A percentile compares a stretch with the other conserved stretches of the same genome.
These are phyloP conservation scores for Fulica atra DNA, from an alignment of 2,113 vertebrate species.

Conservation along the genomic window DNA sequence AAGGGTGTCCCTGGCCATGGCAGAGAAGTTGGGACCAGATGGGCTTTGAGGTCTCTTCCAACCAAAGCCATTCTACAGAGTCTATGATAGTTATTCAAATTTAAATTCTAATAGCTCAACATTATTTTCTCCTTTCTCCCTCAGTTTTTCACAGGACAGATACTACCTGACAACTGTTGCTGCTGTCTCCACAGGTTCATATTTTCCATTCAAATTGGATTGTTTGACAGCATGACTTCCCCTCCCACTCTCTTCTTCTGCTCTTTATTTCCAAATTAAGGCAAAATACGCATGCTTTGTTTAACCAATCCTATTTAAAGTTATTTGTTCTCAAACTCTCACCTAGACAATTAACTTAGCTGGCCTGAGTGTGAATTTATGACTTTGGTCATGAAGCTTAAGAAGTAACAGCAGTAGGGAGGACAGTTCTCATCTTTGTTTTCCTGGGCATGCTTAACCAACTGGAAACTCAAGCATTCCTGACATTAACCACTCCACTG, in stretches of 20 bases:
- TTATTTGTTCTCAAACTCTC: not conserved
- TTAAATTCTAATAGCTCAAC: not conserved
- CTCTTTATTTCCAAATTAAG: conserved; percentile 21
- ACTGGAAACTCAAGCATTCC: not conserved
- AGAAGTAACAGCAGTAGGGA: not conserved
- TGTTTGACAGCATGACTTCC: not conserved
- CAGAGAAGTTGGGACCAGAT: too few species aligned
- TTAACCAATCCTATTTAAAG: not conserved
- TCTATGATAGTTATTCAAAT: not conserved
- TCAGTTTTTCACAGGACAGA: not conserved
- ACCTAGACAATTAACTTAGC: not conserved
- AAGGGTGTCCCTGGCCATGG: too few species aligned
- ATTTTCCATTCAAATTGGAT: not conserved
- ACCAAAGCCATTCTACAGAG: too few species aligned
- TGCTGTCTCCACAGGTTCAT: not conserved
- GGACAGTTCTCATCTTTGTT: not conserved
- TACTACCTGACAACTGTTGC: not conserved
- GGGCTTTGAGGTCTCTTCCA: too few species aligned
- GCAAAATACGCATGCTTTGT: not conserved
- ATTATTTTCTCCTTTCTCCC: not conserved
- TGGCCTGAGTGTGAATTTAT: not conserved
- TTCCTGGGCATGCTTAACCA: not conserved
- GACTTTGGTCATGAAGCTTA: not conserved
- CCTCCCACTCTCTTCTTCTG: not conserved
- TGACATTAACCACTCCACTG: not conserved